Percentiles rank a stretch among this genome's conserved stretches.
phyloP scores from a whole-genome alignment of 2,113 vertebrate genomes.

The Brachyhypopomus occidentalis region DNA sequence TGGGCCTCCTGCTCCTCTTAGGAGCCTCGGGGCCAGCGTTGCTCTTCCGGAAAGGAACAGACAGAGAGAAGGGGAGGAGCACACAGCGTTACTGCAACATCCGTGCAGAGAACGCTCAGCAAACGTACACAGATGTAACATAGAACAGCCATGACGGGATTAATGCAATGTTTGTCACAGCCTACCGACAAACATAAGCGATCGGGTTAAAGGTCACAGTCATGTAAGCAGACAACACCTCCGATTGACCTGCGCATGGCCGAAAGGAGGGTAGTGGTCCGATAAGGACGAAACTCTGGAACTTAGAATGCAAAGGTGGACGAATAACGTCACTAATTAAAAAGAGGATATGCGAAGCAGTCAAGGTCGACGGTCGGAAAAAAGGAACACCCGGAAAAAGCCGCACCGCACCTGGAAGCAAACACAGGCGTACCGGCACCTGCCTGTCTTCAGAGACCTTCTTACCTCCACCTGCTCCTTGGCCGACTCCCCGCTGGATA shows the following conservation, averaged over 20 bases:
- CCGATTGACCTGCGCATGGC: neutral
- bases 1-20: constrained; percentile 82
- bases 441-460: constrained; percentile 1
- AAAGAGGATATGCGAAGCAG: no score
- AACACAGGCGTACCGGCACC: neutral
- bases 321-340: no score
- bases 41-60: constrained; percentile 68
- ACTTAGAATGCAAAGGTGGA: no score
- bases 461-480: constrained; percentile 82
- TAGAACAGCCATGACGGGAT: constrained; percentile 18
- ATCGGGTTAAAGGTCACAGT: neutral
- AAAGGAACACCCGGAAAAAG: no score
- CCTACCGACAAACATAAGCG: neutral
- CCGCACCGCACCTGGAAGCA: no score
- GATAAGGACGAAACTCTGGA: no score
- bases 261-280: neutral
- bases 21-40: constrained; percentile 73
- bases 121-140: constrained; percentile 3
- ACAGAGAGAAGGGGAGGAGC: constrained; percentile 65
- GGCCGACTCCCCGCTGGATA: constrained; percentile 82
- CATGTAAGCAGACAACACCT: neutral
- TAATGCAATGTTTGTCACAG: constrained; percentile 1
- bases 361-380: no score
- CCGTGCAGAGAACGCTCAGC: constrained; percentile 22
- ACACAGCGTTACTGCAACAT: constrained; percentile 67